phyloP scores from a whole-genome alignment of 2,888 invertebrate species.

The Cataglyphis albicans region DNA sequence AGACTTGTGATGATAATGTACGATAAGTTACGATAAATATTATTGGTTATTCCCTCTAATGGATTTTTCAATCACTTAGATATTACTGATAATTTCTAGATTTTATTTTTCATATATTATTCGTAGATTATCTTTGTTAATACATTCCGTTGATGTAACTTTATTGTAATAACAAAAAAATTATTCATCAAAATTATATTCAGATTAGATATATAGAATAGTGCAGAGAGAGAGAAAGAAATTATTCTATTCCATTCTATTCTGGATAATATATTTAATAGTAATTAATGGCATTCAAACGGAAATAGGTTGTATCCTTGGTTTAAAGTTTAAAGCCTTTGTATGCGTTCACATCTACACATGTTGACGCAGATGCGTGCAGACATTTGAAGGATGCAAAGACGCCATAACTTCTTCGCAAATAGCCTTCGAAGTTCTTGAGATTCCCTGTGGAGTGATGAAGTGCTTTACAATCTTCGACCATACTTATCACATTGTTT shows the following conservation, averaged over 20 bases:
- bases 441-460: neutral
- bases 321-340: neutral
- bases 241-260: neutral
- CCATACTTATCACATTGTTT: neutral
- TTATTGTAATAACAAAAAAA: neutral
- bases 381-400: constrained; percentile 22
- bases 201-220: neutral
- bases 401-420: neutral
- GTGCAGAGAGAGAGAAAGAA: neutral
- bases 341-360: neutral
- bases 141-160: neutral
- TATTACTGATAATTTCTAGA: neutral
- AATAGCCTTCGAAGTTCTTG: constrained; percentile 13
- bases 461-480: neutral
- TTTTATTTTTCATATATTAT: neutral
- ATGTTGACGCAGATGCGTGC: constrained; percentile 12
- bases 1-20: neutral
- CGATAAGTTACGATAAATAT: constrained; percentile 4
- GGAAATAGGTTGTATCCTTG: constrained; percentile 2
- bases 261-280: neutral
- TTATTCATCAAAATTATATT: neutral
- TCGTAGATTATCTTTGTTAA: neutral
- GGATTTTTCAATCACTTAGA: neutral
- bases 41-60: neutral
- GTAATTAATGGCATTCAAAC: neutral